Evolutionary conservation across 2,888 invertebrate species (phyloP), one percentile per base, ranked within the genome.

Genomic region (Lasiommata megera): DNA sequence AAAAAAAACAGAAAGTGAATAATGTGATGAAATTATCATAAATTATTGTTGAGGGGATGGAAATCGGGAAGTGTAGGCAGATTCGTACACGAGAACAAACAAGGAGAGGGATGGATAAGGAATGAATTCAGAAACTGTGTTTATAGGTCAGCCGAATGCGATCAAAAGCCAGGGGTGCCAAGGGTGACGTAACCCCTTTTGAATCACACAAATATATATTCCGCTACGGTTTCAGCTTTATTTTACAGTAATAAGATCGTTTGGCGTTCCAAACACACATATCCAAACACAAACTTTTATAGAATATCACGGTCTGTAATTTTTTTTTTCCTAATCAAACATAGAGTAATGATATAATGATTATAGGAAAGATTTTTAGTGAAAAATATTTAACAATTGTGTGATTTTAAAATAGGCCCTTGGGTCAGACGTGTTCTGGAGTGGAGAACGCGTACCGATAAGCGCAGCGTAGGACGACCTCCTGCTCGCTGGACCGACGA

Each of bases 141-240:
- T 88, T 88, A 74, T 87, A 84, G 88, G 88, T 88, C 88, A 88
- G 72, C 69, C 68, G 74, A 80, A 81, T 77, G 78, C 81, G 83
- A 86, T 85, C 85, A 82, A 79, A 79, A 62, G 56, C 56, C 36
- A 58, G 56, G 62, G 58, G 54, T 70, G 16, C 70, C 68, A 67
- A 67, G 66, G 63, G 68, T 69, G 72, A 75, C n/a, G 12, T 53
- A 63, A 48, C 55, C 40, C 50, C 46, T 44, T 54, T 54, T 38
- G 43, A 41, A 52, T 52, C 47, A 41, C 41, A 41, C 16, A 50
- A 38, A 18, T 31, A 14, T 38, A 36, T 36, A 48, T 56, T 44
- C 43, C 16, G 48, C 36, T 41, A 41, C 36, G 36, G 28, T 50
- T 14, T 18, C 41, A 7, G 28, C 50, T 28, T 41, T 50, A 50